A percentile compares a stretch with the other conserved stretches of the same genome.
Evolutionary conservation across 2,888 invertebrate genomes (phyloP).

Genomic region (Taphrorychus bicolor): DNA sequence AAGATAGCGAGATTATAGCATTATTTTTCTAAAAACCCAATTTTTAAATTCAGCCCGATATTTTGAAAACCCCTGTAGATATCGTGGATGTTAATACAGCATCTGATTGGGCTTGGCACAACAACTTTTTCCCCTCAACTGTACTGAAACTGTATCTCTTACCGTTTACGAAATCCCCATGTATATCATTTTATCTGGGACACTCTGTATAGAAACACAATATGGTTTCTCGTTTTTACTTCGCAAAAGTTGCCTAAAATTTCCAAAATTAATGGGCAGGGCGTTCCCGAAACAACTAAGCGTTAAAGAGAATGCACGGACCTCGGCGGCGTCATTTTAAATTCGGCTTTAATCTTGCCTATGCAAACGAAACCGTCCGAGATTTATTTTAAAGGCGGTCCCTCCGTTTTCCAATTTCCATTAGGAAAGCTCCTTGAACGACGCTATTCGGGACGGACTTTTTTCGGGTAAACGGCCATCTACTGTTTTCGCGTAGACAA

Average conservation of each 20-base stretch:
- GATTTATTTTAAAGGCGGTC: conserved; percentile 36
- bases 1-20: too few species aligned
- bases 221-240: background rate
- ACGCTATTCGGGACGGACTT: background rate
- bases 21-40: too few species aligned
- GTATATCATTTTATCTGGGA: too few species aligned
- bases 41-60: too few species aligned
- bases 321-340: conserved; percentile 13
- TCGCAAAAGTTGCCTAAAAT: background rate
- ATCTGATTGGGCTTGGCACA: too few species aligned
- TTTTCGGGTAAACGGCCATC: too few species aligned
- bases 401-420: conserved; percentile 23
- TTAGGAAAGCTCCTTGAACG: conserved; percentile 9
- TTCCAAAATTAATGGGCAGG: background rate
- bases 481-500: background rate
- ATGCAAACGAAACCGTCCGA: conserved; percentile 20
- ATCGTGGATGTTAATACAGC: too few species aligned
- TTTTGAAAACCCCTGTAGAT: too few species aligned
- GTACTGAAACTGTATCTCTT: too few species aligned
- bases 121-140: too few species aligned
- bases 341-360: conserved; percentile 35
- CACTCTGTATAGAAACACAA: too few species aligned
- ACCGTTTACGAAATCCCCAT: too few species aligned
- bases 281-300: conserved; percentile 27
- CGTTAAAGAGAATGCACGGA: conserved; percentile 16